phyloP scores from a whole-genome alignment of 92 coral and sea anemone species.

The Parazoanthus swiftii region DNA sequence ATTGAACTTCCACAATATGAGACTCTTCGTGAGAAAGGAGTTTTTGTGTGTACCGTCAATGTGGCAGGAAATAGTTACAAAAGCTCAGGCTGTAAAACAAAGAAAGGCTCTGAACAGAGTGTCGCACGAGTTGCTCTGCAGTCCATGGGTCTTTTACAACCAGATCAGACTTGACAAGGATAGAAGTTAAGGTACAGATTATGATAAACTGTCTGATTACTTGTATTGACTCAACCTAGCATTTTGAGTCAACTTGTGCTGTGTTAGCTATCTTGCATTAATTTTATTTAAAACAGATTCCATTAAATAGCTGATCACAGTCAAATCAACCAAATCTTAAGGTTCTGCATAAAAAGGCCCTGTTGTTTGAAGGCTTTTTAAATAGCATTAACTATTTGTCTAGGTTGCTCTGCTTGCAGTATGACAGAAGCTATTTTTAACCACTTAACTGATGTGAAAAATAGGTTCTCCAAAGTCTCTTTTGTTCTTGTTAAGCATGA shows the following conservation, averaged over 20 bases:
- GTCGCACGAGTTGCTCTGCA: constrained; percentile 88
- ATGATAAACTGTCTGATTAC: neutral
- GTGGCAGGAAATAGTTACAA: constrained; percentile 67
- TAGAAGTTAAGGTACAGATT: neutral
- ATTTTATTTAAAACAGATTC: no score
- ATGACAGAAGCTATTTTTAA: no score
- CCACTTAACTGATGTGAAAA: no score
- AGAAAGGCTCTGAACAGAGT: constrained; percentile 94
- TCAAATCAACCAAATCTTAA: no score
- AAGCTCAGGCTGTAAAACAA: constrained; percentile 82
- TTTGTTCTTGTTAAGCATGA: no score
- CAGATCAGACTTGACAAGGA: constrained; percentile 23
- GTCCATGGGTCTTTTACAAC: constrained; percentile 65
- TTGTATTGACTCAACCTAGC: neutral
- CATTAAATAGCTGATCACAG: no score
- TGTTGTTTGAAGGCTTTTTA: no score
- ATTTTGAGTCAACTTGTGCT: neutral
- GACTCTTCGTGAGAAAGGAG: constrained; percentile 59
- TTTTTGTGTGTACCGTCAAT: constrained; percentile 63
- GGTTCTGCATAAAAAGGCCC: no score
- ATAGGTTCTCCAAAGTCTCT: no score
- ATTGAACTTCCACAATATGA: constrained; percentile 70
- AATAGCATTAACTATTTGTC: no score
- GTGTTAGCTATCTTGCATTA: neutral
- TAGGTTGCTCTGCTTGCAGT: no score